Base-by-base conservation (phyloP, 2,888 invertebrate genomes). In the Luffia ferchaultella region DNA sequence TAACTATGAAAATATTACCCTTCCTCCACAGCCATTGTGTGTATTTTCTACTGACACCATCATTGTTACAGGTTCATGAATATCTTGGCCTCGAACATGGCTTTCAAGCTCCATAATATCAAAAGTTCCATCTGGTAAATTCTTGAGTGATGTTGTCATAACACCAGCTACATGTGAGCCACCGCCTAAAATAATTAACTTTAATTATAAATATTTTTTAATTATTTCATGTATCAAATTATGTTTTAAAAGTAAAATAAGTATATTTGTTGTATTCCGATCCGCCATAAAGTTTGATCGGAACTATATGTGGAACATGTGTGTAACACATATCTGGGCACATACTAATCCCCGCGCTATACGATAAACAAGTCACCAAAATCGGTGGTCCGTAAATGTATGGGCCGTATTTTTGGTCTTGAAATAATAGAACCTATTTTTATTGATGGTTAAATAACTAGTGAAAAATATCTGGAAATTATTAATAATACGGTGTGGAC, bases 21-120 rank as follows among this genome's bases (percentile, higher is more conserved):
- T 89, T 46, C 96, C 96, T 30, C 93, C 93, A 66, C 91, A 90
- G 63, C 87, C 86, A 63, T 93, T 93, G 61, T 95, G 92, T 2
- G 95, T 93, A 67, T 95, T 95, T 73, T 96, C 96, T 9, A 94
- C 86, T 52, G 91, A 86, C 40, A 95, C 87, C 42, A 95, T 71
- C 45, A 86, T 78, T 1, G 94, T 93, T 41, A 79, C 73, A 0
- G 95, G 91, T 63, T 90, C 89, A 64, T 94, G 93, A 42, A 82
- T 64, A 63, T 89, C 87, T 46, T 84, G 80, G 19, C 74, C 73
- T 19, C 91, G 85, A 45, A 93, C 86, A 62, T 86, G 87, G 1
- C 72, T 68, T 55, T 87, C 73, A 50, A 95, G 64, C 58, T 88
- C 88, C 1, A 86, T 73, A 47, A 95, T 66, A 62, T 87, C 87